Evolutionary conservation across 2,797 vertebrate species (phyloP), one percentile per base, ranked within the genome.

Genomic region (Botia kubotai): DNA sequence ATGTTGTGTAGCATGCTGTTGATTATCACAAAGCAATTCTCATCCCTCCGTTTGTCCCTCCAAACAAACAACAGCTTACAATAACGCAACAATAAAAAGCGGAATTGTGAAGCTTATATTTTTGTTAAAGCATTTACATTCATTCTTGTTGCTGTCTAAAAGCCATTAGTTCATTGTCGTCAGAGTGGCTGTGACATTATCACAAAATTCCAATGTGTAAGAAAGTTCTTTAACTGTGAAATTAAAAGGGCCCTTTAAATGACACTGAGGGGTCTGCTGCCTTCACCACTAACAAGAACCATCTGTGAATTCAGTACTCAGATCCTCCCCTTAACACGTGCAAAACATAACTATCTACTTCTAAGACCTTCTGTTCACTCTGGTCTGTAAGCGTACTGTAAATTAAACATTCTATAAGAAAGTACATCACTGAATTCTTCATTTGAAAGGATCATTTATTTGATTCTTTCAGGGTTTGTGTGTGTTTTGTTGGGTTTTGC

Each of bases 261-360:
- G 88, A 80, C 86, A 85, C 66, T 76, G 87, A 88, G 84, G 86
- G 88, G 83, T 87, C 82, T 53, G 67, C 76, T 55, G 39, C 72
- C 62, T 65, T 55, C 75, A 82, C 81, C 80, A 17, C 90, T 93
- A 93, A 94, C 88, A 69, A 81, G 77, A 91, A 92, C 86, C 93
- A 93, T 89, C 79, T 94, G 93, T 90, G 85, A 67, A 77, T 88
- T 80, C 77, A 80, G 83, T 83, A 66, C 55, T 29, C n/a, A 67
- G 67, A 73, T 39, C 33, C 79, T 55, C 58, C 46, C 21, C 74
- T 39, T 46, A 46, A 33, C 73, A 74, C 62, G 60, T 23, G 53
- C 33, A 33, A 19, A 17, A 60, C 33, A 50, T 19, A 13, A 46
- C 43, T 33, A 72, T 71, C 39, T 33, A 6, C 50, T 80, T 74